Evolutionary conservation across 2,888 invertebrate species (phyloP), one percentile per base, ranked within the genome.

Genomic region (Caenorhabditis wallacei): DNA sequence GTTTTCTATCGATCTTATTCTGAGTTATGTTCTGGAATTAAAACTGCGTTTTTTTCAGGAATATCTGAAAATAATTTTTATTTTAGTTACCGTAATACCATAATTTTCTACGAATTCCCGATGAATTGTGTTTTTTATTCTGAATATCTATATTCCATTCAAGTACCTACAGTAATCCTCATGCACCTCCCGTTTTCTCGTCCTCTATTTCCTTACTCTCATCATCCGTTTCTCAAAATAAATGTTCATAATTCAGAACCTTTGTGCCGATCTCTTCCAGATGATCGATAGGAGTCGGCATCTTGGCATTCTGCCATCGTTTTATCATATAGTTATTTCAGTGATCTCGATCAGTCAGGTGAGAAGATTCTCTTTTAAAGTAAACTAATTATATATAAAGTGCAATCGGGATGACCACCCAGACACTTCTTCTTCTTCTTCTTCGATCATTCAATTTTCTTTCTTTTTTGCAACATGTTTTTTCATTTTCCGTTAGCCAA

Each of bases 201-300:
- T n/a, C n/a, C 30, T 30, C 8, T 3, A 30, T 30, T 8, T 30
- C 8, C 30, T 30, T 30, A 8, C 30, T 30, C 8, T 40, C 40
- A 35, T 35, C 35, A 43, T 48, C 46, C 2, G 7, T 4, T 18
- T 18, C 2, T 2, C 13, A 48, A 48, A 4, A 48, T 18, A 18
- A 2, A 18, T 13, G 8, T 26, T 18, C n/a, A 24, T 13, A 2
- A 24, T 37, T 63, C 63, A 53, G 40, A 56, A 37, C 61, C 35
- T 56, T 11, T 8, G 10, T 18, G 5, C 61, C 68, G 76, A 57
- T 46, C 75, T 46, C 57, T 56, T 64, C 66, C 56, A 57, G 51
- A 76, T 76, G 76, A 68, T 59, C 43, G 76, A 76, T 53, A 59
- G 69, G 68, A 76, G 76, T 76, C 69, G 74, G n/a, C 64, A 74